phyloP scores from a whole-genome alignment of 2,888 invertebrate genomes.

The Melanostoma scalare region DNA sequence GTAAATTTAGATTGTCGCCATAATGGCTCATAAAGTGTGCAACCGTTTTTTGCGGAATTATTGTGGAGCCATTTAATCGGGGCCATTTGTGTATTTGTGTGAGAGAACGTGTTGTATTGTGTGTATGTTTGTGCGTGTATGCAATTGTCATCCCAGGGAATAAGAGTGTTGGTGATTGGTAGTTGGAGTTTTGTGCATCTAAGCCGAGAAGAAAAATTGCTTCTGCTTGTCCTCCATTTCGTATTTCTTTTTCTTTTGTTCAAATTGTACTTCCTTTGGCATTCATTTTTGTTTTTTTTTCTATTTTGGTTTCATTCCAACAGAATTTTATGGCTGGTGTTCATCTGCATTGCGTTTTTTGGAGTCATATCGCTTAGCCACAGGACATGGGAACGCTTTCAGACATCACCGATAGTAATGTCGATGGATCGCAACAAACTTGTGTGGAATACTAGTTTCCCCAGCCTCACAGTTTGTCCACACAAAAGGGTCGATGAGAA shows the following conservation, averaged over 20 bases:
- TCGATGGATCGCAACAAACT: slow-evolving; percentile 89
- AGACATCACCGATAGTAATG: slow-evolving; percentile 88
- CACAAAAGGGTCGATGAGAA: slow-evolving; percentile 83
- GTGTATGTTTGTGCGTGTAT: not conserved
- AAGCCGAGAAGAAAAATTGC: slow-evolving; percentile 62
- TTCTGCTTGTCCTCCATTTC: slow-evolving; percentile 53
- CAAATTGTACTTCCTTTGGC: slow-evolving; percentile 36
- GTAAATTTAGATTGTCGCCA: slow-evolving; percentile 77
- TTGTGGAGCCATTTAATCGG: slow-evolving; percentile 54
- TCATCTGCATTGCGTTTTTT: slow-evolving; percentile 83
- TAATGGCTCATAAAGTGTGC: slow-evolving; percentile 80
- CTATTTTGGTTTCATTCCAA: slow-evolving; percentile 54
- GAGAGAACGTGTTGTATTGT: slow-evolving; percentile 31
- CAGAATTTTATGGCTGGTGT: slow-evolving; percentile 84
- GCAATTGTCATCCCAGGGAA: slow-evolving; percentile 20
- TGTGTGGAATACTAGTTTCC: slow-evolving; percentile 88
- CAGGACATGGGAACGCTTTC: slow-evolving; percentile 86
- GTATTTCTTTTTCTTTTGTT: slow-evolving; percentile 22
- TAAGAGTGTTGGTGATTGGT: slow-evolving; percentile 16
- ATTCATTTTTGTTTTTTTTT: slow-evolving; percentile 16
- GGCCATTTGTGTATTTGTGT: not conserved
- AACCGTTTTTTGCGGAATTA: slow-evolving; percentile 60
- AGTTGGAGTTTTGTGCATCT: slow-evolving; percentile 30
- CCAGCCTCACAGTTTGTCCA: slow-evolving; percentile 87
- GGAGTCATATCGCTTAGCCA: slow-evolving; percentile 84